Evolutionary conservation across 1,140 invertebrate species (phyloP), one percentile per base, ranked within the genome.

Genomic region (Anastrepha obliqua): DNA sequence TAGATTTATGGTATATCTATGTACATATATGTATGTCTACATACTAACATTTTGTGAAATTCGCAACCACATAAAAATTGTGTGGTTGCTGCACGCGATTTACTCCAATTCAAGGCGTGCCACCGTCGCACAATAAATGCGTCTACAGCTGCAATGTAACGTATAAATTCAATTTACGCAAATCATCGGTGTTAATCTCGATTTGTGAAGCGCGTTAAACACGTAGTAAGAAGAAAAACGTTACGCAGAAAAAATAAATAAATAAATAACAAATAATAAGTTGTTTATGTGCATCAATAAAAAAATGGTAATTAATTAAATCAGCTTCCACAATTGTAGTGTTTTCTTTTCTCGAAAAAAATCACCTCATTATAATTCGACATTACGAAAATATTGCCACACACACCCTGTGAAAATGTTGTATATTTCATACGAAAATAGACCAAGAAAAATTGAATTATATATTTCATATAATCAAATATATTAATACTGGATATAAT

Each of bases 101-200:
- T 11, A 55, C 47, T 55, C 74, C 47, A 55, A 9, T 58, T 55
- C 47, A n/a, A 81, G 74, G 17, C 17, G 47, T 47, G 17, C 15
- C 17, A 62, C 15, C 15, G 15, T 9, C 60, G 15, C 60, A n/a
- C n/a, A 62, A 81, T n/a, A 58, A 81, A 55, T 74, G 17, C 17
- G 74, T 6, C 17, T 55, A 9, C 2, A n/a, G 44, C 7, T 55
- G n/a, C 44, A 17, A 81, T 55, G 74, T 47, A 81, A 51, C 42
- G 15, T 81, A 81, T 81, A 81, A 81, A 81, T 81, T 81, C 47
- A 29, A 51, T 55, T 55, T 20, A 81, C 44, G 44, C 74, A 7
- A 44, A 51, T 20, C 74, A 55, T 20, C 15, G 20, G 7, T 20
- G 20, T 20, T 81, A 81, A 81, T 55, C 74, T 55, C 51, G 44